Base-by-base conservation (phyloP, 2,797 vertebrate genomes). In the Saguinus oedipus region DNA sequence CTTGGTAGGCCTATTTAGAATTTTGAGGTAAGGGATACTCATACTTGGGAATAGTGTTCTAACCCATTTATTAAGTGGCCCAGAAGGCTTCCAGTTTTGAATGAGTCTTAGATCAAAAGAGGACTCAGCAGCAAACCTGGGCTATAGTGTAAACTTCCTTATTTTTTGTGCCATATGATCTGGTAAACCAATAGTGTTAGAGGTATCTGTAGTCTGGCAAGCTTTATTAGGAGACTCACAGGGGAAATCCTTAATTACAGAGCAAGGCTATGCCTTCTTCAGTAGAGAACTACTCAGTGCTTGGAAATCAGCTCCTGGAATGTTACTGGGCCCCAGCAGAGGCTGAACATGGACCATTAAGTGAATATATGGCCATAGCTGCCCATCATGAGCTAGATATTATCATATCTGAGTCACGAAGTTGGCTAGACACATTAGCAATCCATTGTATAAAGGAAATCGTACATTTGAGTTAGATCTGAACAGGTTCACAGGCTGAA, bases 41-140 rank as follows among this genome's bases (percentile, higher is more conserved):
- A 48, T 26, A 30, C 36, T 80, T 83, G 7, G 96, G 64, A n/a
- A 76, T 27, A 30, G 24, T 46, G 36, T 87, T 92, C 50, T 92
- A 84, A 80, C 10, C 10, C 50, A 88, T 84, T 55, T 79, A 33
- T 46, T 57, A 27, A 88, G 19, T 53, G 68, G 11, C n/a, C 88
- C 74, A 55, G 68, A 36, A 72, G 3, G 42, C 75, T 44, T 48
- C 68, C 76, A 61, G 33, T 36, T 94, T 95, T 89, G 87, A 94
- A 68, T 86, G 80, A 24, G 4, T 76, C 90, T 53, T 91, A 61
- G 86, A 50, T 88, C 26, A 91, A 39, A 92, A 94, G 39, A 94
- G 19, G 6, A 4, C 53, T 90, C 27, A 93, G 75, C 7, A 61
- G 39, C 42, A 75, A 90, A 48, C 79, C 53, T 10, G 20, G 48